A percentile compares a stretch with the other conserved stretches of the same genome.
phyloP scores from a whole-genome alignment of 2,113 vertebrate genomes.

The Dromaius novaehollandiae region DNA sequence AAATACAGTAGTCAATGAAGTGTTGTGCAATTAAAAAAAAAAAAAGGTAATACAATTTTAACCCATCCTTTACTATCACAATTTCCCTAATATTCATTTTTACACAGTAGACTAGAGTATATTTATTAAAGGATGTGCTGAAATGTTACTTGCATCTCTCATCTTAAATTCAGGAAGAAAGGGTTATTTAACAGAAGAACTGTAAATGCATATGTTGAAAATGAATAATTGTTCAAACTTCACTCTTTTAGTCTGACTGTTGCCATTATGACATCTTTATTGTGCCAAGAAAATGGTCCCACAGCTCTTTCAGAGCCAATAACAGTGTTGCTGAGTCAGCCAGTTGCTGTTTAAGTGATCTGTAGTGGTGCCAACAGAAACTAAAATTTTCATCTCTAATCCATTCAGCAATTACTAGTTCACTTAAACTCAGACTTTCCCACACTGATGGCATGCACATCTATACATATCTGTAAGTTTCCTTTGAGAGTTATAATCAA shows the following conservation, averaged over 20 bases:
- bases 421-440: background rate
- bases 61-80: background rate
- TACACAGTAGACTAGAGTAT: background rate
- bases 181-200: background rate
- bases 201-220: background rate
- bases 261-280: background rate
- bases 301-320: background rate
- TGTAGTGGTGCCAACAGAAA: background rate
- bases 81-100: background rate
- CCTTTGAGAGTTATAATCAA: background rate
- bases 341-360: background rate
- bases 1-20: background rate
- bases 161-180: background rate
- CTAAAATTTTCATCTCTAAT: background rate
- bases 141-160: background rate
- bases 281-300: background rate
- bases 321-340: background rate
- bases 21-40: background rate
- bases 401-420: background rate
- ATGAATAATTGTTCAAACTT: background rate
- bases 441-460: background rate
- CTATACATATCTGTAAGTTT: background rate
- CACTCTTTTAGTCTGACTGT: background rate
- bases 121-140: background rate
- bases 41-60: background rate